phyloP scores from a whole-genome alignment of 2,797 vertebrate genomes.

The Lepidocolaptes lacrymiger region DNA sequence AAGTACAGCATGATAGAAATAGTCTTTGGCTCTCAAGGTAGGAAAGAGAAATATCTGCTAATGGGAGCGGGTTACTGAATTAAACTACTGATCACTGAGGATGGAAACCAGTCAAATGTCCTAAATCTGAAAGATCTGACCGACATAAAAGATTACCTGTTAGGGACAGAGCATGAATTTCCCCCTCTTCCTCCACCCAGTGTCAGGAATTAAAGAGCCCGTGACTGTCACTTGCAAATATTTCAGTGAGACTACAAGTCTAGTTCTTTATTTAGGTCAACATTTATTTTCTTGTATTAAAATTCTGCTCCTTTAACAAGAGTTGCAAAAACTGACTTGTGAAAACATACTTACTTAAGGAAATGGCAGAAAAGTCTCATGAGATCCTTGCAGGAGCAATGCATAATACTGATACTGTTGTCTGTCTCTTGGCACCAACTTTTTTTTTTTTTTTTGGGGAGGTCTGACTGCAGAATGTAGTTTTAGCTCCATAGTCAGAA shows the following conservation, averaged over 20 bases:
- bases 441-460: neutral
- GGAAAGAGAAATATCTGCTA: slow-evolving; percentile 20
- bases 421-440: neutral
- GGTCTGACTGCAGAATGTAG: neutral
- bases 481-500: neutral
- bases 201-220: neutral
- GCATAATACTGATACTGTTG: neutral
- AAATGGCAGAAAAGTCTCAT: neutral
- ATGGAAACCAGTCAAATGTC: neutral
- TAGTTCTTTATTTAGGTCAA: neutral
- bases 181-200: neutral
- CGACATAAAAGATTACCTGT: neutral
- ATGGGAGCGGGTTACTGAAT: neutral
- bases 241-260: neutral
- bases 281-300: neutral
- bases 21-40: slow-evolving; percentile 14
- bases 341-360: neutral
- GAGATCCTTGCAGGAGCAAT: neutral
- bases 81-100: neutral
- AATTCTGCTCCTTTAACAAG: neutral
- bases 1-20: slow-evolving; percentile 22
- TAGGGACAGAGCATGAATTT: neutral
- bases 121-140: neutral
- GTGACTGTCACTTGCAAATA: neutral
- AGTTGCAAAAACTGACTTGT: neutral